Evolutionary conservation across 2,888 invertebrate genomes (phyloP), one percentile per base, ranked within the genome.

Genomic region (Strigamia transsilvanica): DNA sequence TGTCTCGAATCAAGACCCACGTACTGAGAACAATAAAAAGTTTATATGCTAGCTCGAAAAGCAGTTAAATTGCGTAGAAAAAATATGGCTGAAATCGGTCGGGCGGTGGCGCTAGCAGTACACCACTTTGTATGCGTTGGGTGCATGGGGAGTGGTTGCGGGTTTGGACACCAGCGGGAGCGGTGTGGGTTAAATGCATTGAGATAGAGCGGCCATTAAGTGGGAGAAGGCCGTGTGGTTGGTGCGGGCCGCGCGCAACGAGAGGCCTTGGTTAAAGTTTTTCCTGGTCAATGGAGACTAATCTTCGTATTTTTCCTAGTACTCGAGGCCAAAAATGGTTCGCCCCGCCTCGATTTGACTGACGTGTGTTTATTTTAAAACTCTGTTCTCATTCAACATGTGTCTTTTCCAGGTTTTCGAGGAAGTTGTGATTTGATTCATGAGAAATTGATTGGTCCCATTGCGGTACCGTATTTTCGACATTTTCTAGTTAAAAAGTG

Each of bases 351-450:
- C 12, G 32, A 18, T 18, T n/a, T 9, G 56, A 18, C 9, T 73
- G 73, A 73, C 73, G 73, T 3, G 73, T 73, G 73, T 32, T 73
- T 73, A 73, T 73, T 73, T 73, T 73, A 73, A 32, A 73, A 46
- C 56, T 32, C 73, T 32, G 15, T 73, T 73, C 73, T 73, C 73
- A 73, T 73, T 73, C 73, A 73, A 73, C 73, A 73, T 73, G 73
- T 73, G 73, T 73, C 73, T 73, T 73, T 73, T 27, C 27, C 12
- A n/a, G 21, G 27, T 27, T 27, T 73, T 73, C 73, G 73, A 27
- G 32, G 73, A 73, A 73, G 32, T 73, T 73, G 32, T 32, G 73
- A 73, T 23, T 23, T 73, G 10, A 73, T 73, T 73, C 73, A 12
- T 5, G 73, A 6, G 73, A 73, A 38, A 73, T n/a, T 32, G 73